phyloP scores from a whole-genome alignment of 1,140 invertebrate species.

The Oedothorax gibbosus region DNA sequence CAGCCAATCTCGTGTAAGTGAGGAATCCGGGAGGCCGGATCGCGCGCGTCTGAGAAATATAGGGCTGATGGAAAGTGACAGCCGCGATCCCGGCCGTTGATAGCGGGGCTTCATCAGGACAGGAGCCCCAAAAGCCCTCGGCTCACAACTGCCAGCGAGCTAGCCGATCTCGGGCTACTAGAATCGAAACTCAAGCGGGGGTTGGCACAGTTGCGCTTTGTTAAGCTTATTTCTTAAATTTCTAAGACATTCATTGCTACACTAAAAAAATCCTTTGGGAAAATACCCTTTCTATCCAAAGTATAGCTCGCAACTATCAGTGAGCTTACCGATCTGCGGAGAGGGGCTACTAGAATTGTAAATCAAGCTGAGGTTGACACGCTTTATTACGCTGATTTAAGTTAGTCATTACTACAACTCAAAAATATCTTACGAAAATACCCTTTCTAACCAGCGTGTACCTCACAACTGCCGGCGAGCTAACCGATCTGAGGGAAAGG shows the following conservation, averaged over 20 bases:
- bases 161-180: slow-evolving; percentile 47
- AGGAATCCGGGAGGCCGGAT: not conserved
- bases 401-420: too few relatives aligned
- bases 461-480: too few relatives aligned
- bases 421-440: too few relatives aligned
- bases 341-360: not conserved
- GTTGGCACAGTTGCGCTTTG: slow-evolving; percentile 5
- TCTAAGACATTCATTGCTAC: not conserved
- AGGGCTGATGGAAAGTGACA: slow-evolving; percentile 54
- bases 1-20: slow-evolving; percentile 56
- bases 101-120: slow-evolving; percentile 57
- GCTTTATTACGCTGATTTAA: not conserved
- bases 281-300: not conserved
- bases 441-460: too few relatives aligned
- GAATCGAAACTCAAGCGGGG: slow-evolving; percentile 23
- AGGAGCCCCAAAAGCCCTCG: slow-evolving; percentile 29
- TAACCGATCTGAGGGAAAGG: too few relatives aligned
- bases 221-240: not conserved
- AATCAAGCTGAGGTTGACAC: not conserved
- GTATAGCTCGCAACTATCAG: not conserved
- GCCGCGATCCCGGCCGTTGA: slow-evolving; percentile 50
- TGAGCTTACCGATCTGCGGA: not conserved
- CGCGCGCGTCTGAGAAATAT: slow-evolving; percentile 56
- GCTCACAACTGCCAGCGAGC: slow-evolving; percentile 48
- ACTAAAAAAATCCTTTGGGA: not conserved